Evolutionary conservation across 2,797 vertebrate genomes (phyloP).

Genomic region (Mergus octosetaceus): DNA sequence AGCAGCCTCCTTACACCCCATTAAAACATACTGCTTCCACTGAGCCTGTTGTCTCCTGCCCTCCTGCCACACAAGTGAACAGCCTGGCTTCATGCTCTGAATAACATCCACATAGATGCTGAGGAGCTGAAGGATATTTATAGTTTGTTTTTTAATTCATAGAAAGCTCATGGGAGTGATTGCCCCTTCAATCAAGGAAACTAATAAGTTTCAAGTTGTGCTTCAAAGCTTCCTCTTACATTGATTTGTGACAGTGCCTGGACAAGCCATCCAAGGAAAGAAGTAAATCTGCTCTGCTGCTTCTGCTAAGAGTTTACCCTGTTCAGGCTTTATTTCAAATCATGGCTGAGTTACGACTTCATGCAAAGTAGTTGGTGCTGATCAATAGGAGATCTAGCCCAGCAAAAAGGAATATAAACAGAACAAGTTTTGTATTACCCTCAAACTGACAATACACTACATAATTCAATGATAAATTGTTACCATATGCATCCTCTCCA

Average conservation of each 20-base stretch:
- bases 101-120: neutral
- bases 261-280: slow-evolving; percentile 10
- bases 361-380: neutral
- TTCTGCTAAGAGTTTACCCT: neutral
- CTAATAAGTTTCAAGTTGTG: neutral
- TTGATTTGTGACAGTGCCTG: neutral
- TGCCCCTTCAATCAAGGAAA: neutral
- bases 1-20: neutral
- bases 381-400: neutral
- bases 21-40: neutral
- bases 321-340: neutral
- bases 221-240: neutral
- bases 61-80: neutral
- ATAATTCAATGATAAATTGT: neutral
- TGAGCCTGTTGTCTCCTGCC: neutral
- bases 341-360: neutral
- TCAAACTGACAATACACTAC: neutral
- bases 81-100: neutral
- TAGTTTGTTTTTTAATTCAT: neutral
- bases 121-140: neutral
- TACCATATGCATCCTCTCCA: neutral
- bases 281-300: neutral
- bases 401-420: neutral
- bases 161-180: neutral
- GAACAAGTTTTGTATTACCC: neutral